Evolutionary conservation across 2,888 invertebrate genomes (phyloP).

Genomic region (Morpho achilles): DNA sequence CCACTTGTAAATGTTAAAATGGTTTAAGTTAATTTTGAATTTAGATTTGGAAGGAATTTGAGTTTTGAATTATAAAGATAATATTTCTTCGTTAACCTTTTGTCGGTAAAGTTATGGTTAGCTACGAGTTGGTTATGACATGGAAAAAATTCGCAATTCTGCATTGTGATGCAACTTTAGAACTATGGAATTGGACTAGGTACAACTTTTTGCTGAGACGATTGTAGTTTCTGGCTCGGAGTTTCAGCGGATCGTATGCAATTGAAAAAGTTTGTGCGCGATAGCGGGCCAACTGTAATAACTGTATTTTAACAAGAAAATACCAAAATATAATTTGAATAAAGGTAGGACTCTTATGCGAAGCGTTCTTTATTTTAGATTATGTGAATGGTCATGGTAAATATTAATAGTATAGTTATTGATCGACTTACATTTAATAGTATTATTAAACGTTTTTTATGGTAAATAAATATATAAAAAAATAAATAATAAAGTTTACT

Average conservation of each 20-base stretch:
- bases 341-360: background rate
- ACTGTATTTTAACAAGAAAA: conserved; percentile 8
- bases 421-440: too few species aligned
- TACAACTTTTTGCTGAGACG: conserved; percentile 8
- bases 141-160: background rate
- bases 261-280: conserved; percentile 15
- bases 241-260: conserved; percentile 9
- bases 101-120: too few species aligned
- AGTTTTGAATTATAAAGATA: too few species aligned
- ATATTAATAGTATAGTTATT: too few species aligned
- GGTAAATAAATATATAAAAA: too few species aligned
- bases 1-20: too few species aligned
- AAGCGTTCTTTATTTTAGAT: background rate
- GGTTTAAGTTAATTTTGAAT: too few species aligned
- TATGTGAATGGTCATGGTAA: too few species aligned
- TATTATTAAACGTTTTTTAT: too few species aligned
- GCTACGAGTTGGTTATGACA: background rate
- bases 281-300: conserved; percentile 13
- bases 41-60: too few species aligned
- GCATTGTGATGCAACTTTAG: conserved; percentile 5
- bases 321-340: conserved; percentile 6
- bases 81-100: too few species aligned
- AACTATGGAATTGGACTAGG: conserved; percentile 7
- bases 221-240: conserved; percentile 7
- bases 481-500: too few species aligned